Percentiles rank a stretch among this genome's conserved stretches.
phyloP scores from a whole-genome alignment of 1,140 invertebrate genomes.

The Cataglyphis hispanica region DNA sequence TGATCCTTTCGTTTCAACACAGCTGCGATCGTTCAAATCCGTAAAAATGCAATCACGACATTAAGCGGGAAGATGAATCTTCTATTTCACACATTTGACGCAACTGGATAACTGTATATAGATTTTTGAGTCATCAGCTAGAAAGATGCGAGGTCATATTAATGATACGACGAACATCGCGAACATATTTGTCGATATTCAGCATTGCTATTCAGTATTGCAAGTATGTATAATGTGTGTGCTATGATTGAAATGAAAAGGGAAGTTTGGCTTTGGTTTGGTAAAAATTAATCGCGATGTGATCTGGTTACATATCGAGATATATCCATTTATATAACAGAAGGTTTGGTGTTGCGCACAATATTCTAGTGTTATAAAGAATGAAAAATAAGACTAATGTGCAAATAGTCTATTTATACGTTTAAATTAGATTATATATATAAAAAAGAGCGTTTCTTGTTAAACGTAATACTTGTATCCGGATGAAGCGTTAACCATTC shows the following conservation, averaged over 20 bases:
- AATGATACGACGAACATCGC: slow-evolving; percentile 29
- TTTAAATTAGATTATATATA: background rate
- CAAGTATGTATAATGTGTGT: background rate
- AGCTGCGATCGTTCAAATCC: slow-evolving; percentile 76
- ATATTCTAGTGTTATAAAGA: slow-evolving; percentile 14
- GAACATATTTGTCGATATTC: background rate
- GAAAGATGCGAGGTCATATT: slow-evolving; percentile 68
- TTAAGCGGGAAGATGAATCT: slow-evolving; percentile 55
- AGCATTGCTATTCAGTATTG: too few species aligned
- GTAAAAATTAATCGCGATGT: background rate
- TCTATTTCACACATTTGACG: slow-evolving; percentile 15
- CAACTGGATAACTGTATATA: slow-evolving; percentile 59
- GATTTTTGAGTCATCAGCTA: slow-evolving; percentile 58
- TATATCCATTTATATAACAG: background rate
- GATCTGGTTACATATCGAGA: background rate
- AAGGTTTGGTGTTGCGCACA: background rate
- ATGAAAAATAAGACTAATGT: background rate
- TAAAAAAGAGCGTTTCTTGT: slow-evolving; percentile 11
- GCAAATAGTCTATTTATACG: slow-evolving; percentile 8
- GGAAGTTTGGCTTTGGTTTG: background rate
- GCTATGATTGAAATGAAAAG: background rate
- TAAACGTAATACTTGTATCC: background rate
- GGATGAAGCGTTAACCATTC: slow-evolving; percentile 40
- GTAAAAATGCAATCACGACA: slow-evolving; percentile 82
- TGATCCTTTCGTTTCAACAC: slow-evolving; percentile 66